phyloP scores from a whole-genome alignment of 2,113 vertebrate genomes.

The Istiophorus platypterus region DNA sequence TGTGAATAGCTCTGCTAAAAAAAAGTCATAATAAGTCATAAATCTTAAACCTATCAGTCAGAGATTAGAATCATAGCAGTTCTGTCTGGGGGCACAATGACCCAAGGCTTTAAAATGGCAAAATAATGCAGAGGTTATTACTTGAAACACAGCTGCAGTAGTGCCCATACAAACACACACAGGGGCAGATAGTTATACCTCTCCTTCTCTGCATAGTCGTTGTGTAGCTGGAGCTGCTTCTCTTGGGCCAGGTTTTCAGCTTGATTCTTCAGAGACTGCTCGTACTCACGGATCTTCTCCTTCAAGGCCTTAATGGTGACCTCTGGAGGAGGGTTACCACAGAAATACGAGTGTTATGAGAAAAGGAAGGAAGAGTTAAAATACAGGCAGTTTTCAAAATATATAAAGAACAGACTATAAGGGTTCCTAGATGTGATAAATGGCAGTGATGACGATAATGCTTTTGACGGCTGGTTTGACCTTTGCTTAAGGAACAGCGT shows the following conservation, averaged over 20 bases:
- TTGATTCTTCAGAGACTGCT: conserved; percentile 97
- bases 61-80: conserved; percentile 46
- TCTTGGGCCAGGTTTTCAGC: conserved; percentile 96
- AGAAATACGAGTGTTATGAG: conserved; percentile 24
- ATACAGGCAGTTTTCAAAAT: conserved; percentile 8
- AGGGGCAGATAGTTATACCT: conserved; percentile 73
- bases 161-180: neutral
- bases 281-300: conserved; percentile 98
- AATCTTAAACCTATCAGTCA: conserved; percentile 44
- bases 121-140: conserved; percentile 56
- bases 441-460: conserved; percentile 42
- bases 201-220: conserved; percentile 98
- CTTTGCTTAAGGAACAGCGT: conserved; percentile 54
- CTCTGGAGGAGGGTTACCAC: conserved; percentile 84
- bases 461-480: conserved; percentile 34
- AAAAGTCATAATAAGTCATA: too few species aligned
- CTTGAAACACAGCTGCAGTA: conserved; percentile 17
- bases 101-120: conserved; percentile 48
- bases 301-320: conserved; percentile 99
- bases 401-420: conserved; percentile 19
- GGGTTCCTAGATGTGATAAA: conserved; percentile 36
- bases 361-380: conserved; percentile 1
- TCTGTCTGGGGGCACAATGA: conserved; percentile 34
- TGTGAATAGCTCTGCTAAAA: conserved; percentile 43
- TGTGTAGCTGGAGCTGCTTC: conserved; percentile 96